Evolutionary conservation across 1,140 invertebrate species (phyloP).

Genomic region (Watersipora subatra): DNA sequence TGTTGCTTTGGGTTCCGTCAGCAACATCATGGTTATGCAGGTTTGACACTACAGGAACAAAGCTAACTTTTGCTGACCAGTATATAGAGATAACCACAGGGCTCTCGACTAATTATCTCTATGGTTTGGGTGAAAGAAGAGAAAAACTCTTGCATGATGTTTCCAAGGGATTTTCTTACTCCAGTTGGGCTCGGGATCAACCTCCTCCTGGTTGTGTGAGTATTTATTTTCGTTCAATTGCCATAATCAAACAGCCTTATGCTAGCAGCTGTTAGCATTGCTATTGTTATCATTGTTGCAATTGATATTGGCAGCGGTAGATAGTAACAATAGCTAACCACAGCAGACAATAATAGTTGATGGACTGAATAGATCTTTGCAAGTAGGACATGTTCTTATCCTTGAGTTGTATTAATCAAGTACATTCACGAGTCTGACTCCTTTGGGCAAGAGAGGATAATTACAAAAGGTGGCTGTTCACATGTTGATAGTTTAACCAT

Average conservation of each 20-base stretch:
- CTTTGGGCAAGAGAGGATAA: too few species aligned
- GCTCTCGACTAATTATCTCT: constrained; percentile 6
- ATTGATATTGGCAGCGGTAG: neutral
- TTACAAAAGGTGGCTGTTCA: too few species aligned
- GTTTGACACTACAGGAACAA: constrained; percentile 1
- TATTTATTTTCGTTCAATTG: neutral
- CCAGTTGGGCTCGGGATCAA: constrained; percentile 7
- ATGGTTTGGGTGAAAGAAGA: constrained; percentile 11
- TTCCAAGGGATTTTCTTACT: constrained; percentile 12
- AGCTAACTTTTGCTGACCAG: constrained; percentile 10
- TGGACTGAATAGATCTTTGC: too few species aligned
- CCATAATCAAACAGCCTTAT: neutral
- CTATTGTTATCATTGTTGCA: too few species aligned
- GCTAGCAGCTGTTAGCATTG: constrained; percentile 1
- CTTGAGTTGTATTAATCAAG: too few species aligned
- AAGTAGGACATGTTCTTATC: too few species aligned
- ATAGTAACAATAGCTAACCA: neutral
- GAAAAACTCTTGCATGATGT: constrained; percentile 6
- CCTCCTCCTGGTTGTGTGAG: constrained; percentile 1
- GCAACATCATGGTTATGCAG: too few species aligned
- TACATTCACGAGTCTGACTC: too few species aligned
- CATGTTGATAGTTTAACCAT: too few species aligned
- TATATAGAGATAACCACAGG: constrained; percentile 8
- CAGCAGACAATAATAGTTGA: too few species aligned
- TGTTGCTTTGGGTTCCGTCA: too few species aligned